Percentiles rank a stretch among this genome's conserved stretches.
Conservation (phyloP, 2,113 vertebrate genomes). For the Carassius carassius region DNA sequence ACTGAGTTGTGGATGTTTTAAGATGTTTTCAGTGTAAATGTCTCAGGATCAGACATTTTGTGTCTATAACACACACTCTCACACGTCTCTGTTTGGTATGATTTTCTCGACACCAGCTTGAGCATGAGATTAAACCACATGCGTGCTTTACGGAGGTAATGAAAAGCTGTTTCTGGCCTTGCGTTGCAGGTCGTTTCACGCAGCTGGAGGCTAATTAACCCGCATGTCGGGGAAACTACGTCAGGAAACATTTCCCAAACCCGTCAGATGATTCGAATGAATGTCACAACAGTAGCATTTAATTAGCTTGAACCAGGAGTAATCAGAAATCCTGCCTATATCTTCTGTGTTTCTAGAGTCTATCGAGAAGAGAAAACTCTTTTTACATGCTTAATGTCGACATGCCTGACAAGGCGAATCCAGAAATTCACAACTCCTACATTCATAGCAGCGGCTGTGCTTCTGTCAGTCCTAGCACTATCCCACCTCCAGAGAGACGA, state of each 20-base stretch:
- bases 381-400: neutral
- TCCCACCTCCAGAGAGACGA: neutral
- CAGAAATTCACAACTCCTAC: neutral
- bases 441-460: constrained; percentile 2
- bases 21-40: neutral
- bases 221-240: neutral
- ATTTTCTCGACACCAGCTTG: constrained; percentile 7
- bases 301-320: neutral
- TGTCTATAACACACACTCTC: neutral
- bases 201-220: neutral
- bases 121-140: neutral
- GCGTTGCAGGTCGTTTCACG: neutral
- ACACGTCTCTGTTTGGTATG: neutral
- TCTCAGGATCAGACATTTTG: neutral
- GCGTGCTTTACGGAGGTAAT: constrained; percentile 10
- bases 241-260: neutral
- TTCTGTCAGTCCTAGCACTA: neutral
- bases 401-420: neutral
- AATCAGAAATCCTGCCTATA: neutral
- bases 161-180: neutral
- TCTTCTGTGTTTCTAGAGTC: no score
- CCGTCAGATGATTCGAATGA: neutral
- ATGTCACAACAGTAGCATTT: neutral
- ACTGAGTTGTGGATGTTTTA: neutral
- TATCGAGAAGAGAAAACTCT: neutral